A percentile compares a stretch with the other conserved stretches of the same genome.
These are phyloP conservation scores for Neodiprion fabricii DNA, from an alignment of 1,140 invertebrate species.

Conservation along the genomic window DNA sequence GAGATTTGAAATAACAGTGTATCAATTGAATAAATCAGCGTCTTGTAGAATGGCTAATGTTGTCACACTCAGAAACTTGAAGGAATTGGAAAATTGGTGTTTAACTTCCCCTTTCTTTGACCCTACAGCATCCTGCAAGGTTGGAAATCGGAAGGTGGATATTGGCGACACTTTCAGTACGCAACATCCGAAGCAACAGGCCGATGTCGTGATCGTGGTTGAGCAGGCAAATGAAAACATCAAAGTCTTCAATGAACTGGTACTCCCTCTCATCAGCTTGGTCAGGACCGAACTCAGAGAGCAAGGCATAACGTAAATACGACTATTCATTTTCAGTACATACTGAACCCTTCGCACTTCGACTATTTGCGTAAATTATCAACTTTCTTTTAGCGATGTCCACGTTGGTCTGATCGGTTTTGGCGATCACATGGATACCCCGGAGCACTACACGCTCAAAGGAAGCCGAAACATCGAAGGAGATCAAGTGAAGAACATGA, in stretches of 20 bases:
- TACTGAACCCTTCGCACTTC: no score
- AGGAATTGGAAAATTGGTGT: not conserved
- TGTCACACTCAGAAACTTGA: no score
- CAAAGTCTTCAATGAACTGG: slow-evolving; percentile 59
- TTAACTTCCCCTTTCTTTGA: not conserved
- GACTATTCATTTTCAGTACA: not conserved
- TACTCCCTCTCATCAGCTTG: slow-evolving; percentile 54
- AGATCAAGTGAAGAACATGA: slow-evolving; percentile 61
- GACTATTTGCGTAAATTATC: no score
- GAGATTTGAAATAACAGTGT: no score
- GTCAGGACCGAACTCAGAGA: slow-evolving; percentile 60
- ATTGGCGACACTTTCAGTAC: slow-evolving; percentile 69
- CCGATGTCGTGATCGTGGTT: slow-evolving; percentile 76
- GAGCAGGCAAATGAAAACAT: slow-evolving; percentile 64
- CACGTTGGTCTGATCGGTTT: slow-evolving; percentile 66
- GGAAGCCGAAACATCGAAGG: slow-evolving; percentile 65
- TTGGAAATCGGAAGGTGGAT: slow-evolving; percentile 60
- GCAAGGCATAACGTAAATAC: slow-evolving; percentile 66
- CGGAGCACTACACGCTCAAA: slow-evolving; percentile 64
- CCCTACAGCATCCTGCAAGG: slow-evolving; percentile 64
- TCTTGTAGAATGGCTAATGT: no score
- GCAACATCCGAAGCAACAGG: slow-evolving; percentile 72
- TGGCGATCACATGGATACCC: slow-evolving; percentile 62
- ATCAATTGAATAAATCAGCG: no score
- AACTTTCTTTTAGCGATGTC: slow-evolving; percentile 58